A percentile compares a stretch with the other conserved stretches of the same genome.
Conservation (phyloP, 2,888 invertebrate species). For the Ypsolopha scabrella region DNA sequence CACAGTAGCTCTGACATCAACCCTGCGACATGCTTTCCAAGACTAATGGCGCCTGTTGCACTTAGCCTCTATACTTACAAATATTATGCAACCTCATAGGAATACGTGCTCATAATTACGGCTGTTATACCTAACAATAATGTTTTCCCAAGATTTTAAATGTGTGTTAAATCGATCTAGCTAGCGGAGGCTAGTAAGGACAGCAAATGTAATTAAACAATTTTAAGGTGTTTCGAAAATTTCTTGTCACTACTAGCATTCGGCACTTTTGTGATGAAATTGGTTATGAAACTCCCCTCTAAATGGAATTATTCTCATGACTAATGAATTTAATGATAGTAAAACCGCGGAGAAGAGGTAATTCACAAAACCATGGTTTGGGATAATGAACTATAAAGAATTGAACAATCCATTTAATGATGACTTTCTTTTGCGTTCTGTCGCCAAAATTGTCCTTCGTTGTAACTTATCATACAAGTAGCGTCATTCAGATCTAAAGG, state of each 20-base stretch:
- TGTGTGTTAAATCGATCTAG: neutral
- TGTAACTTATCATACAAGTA: too few relatives aligned
- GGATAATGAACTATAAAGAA: too few relatives aligned
- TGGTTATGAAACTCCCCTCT: neutral
- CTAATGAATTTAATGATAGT: neutral
- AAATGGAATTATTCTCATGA: neutral
- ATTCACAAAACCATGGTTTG: too few relatives aligned
- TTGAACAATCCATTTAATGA: too few relatives aligned
- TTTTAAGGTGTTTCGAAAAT: neutral
- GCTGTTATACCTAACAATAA: constrained; percentile 1
- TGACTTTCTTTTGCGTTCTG: too few relatives aligned
- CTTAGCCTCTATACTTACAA: constrained; percentile 12
- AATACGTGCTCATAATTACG: constrained; percentile 10
- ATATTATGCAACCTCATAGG: constrained; percentile 27
- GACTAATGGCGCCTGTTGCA: neutral
- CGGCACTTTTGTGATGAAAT: neutral
- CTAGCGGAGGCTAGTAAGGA: constrained; percentile 9
- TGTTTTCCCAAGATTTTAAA: constrained; percentile 4
- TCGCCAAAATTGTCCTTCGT: too few relatives aligned
- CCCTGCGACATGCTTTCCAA: too few relatives aligned
- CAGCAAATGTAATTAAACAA: constrained; percentile 1
- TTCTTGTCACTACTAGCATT: neutral
- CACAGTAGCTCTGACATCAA: too few relatives aligned
- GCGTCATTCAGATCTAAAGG: too few relatives aligned
- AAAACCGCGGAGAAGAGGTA: neutral